Conservation (phyloP, 2,797 vertebrate genomes). For the Characodon lateralis region DNA sequence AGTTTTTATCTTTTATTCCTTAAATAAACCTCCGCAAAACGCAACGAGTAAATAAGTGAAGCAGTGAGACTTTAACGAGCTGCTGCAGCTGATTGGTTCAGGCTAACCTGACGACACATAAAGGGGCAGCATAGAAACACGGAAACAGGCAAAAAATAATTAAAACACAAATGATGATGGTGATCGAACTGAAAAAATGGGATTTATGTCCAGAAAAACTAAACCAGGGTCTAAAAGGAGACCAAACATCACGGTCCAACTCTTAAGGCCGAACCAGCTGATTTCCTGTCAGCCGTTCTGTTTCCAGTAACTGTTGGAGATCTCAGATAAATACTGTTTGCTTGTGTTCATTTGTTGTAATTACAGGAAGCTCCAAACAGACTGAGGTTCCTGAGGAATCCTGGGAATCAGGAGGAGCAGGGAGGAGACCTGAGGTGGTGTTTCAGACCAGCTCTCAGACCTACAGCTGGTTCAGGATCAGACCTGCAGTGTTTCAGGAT, state of each 20-base stretch:
- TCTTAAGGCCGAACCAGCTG: neutral
- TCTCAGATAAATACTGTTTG: constrained; percentile 20
- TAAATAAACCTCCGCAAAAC: no score
- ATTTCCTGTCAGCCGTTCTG: constrained; percentile 3
- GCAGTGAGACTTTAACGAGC: no score
- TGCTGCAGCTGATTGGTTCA: no score
- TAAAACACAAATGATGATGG: no score
- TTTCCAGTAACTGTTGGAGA: constrained; percentile 1
- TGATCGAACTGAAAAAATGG: no score
- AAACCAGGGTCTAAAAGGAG: no score
- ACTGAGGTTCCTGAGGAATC: constrained; percentile 11
- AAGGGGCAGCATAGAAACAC: no score
- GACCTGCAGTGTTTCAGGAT: neutral
- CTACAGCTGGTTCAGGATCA: neutral
- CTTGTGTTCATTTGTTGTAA: constrained; percentile 42
- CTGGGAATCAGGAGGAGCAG: constrained; percentile 12
- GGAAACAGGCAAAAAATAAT: no score
- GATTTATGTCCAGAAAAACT: no score
- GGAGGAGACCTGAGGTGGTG: neutral
- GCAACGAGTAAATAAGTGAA: no score
- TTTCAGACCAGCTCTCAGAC: neutral
- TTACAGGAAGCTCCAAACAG: constrained; percentile 39
- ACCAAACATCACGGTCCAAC: neutral
- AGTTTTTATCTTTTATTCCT: no score
- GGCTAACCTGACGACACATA: no score